A percentile compares a stretch with the other conserved stretches of the same genome.
These are phyloP conservation scores for Eucriotettix oculatus DNA, from an alignment of 2,888 invertebrate genomes.

Conservation along the genomic window DNA sequence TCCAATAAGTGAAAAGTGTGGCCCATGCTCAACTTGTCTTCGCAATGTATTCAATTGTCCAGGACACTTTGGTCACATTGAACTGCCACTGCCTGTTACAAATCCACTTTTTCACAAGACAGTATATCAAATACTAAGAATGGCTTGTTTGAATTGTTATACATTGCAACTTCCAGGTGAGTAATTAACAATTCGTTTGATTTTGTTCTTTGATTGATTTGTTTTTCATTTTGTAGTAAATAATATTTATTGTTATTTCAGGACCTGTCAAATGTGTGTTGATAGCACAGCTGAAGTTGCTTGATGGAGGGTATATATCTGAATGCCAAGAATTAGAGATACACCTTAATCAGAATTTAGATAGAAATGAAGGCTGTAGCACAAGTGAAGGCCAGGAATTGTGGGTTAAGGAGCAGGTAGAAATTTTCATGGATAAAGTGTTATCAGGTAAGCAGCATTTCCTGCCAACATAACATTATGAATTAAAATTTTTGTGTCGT, in stretches of 20 bases:
- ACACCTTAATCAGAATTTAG: conserved; percentile 16
- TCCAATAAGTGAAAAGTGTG: conserved; percentile 41
- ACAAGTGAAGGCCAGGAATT: conserved; percentile 14
- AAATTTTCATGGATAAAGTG: not conserved
- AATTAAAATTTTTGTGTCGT: no score
- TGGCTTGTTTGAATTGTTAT: conserved; percentile 54
- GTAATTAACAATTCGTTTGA: not conserved
- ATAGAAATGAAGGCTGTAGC: conserved; percentile 22
- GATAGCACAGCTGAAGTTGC: conserved; percentile 47
- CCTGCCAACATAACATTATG: no score
- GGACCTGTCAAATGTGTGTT: conserved; percentile 35
- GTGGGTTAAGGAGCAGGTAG: not conserved
- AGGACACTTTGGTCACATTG: conserved; percentile 92
- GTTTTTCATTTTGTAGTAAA: conserved; percentile 20
- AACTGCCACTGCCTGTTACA: conserved; percentile 69
- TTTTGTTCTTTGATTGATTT: not conserved
- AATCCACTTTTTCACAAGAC: conserved; percentile 79
- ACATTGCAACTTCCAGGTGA: conserved; percentile 38
- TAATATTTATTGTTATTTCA: conserved; percentile 1
- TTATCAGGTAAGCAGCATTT: not conserved
- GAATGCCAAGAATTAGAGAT: conserved; percentile 52
- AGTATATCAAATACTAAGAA: conserved; percentile 46
- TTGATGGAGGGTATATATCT: conserved; percentile 56
- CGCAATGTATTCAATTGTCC: conserved; percentile 50
- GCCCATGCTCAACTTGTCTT: conserved; percentile 68